A percentile compares a stretch with the other conserved stretches of the same genome.
phyloP scores from a whole-genome alignment of 2,888 invertebrate species.

The Temnothorax ravouxi region DNA sequence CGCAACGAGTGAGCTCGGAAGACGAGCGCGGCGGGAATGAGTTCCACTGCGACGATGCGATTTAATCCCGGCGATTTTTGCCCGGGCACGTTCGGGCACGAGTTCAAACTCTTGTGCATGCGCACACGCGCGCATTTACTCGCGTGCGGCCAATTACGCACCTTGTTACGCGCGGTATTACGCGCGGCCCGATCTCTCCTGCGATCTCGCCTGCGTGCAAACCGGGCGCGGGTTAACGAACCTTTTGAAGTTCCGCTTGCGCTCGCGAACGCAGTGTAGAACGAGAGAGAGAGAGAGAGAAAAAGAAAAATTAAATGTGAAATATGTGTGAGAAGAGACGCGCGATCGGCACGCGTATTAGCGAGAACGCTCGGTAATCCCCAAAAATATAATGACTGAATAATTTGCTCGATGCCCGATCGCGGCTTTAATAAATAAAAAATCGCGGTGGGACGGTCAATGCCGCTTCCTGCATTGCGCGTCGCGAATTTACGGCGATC shows the following conservation, averaged over 20 bases:
- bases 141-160: slow-evolving; percentile 78
- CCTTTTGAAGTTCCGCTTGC: slow-evolving; percentile 26
- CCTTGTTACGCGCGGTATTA: slow-evolving; percentile 79
- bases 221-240: slow-evolving; percentile 41
- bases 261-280: slow-evolving; percentile 69
- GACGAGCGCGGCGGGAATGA: slow-evolving; percentile 62
- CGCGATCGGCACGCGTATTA: neutral
- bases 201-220: slow-evolving; percentile 34
- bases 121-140: slow-evolving; percentile 73
- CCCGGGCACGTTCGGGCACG: slow-evolving; percentile 56
- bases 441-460: neutral
- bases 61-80: slow-evolving; percentile 27
- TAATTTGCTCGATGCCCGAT: neutral
- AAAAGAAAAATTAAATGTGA: neutral
- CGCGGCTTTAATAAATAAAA: slow-evolving; percentile 1
- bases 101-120: slow-evolving; percentile 62
- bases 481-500: slow-evolving; percentile 22
- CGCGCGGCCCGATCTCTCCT: slow-evolving; percentile 76
- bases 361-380: too few species aligned
- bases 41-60: slow-evolving; percentile 4
- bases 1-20: slow-evolving; percentile 42
- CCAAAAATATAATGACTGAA: neutral
- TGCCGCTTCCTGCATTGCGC: slow-evolving; percentile 12
- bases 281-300: neutral
- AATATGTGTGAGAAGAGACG: neutral